These are phyloP conservation scores for Rafetus swinhoei DNA, from an alignment of 2,113 vertebrate genomes.

Conservation along the genomic window DNA sequence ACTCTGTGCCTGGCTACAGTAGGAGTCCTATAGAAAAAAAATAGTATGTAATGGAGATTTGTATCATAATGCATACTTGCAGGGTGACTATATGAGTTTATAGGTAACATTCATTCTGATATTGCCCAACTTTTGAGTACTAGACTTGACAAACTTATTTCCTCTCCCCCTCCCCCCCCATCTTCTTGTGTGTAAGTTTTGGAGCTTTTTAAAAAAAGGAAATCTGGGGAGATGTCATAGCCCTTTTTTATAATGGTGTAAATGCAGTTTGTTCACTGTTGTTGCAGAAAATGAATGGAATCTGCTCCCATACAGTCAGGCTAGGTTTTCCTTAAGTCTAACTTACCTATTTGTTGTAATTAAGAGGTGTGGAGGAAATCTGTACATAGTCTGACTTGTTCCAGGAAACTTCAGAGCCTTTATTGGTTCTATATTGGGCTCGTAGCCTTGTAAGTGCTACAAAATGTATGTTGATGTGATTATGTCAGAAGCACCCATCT, in stretches of 20 bases:
- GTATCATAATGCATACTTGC: accelerated
- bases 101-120: accelerated
- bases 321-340: neutral
- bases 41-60: neutral
- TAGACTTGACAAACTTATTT: no score
- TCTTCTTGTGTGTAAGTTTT: neutral
- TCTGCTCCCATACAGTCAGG: neutral
- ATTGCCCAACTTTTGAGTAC: neutral
- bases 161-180: no score
- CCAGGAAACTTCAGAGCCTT: neutral
- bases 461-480: neutral
- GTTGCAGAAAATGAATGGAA: neutral
- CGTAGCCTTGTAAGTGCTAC: neutral
- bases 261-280: neutral
- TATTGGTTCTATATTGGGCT: neutral
- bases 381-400: neutral
- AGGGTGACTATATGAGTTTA: neutral
- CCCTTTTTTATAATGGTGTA: neutral
- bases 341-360: neutral
- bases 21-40: neutral
- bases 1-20: neutral
- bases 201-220: neutral
- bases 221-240: neutral
- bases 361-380: neutral
- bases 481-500: no score